Base-by-base conservation (phyloP, 2,888 invertebrate genomes). In the Cephus nigrinus region DNA sequence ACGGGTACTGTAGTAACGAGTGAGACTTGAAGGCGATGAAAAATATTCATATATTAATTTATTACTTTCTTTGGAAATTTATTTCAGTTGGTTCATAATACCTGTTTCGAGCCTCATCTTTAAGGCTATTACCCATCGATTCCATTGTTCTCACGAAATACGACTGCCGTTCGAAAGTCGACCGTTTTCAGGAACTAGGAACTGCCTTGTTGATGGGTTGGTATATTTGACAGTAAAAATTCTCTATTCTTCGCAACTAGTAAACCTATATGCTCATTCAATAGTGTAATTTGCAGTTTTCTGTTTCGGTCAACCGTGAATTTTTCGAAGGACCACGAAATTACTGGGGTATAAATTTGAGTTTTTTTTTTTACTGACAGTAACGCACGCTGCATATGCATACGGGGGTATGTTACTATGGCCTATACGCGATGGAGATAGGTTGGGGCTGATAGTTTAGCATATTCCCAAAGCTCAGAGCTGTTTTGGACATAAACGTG, bases 401-500 rank as follows among this genome's bases (percentile, higher is more conserved):
- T 55, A 23, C 9, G 55, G 55, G 23, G 23, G 55, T 55, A 55
- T 9, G 5, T 55, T 55, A 23, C 55, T 9, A 23, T 55, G 23
- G 55, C 23, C 2, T 5, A 23, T 23, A 23, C 23, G 23, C 23
- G 9, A 9, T 55, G 23, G 55, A 23, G 9, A 23, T 55, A 23
- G 55, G 23, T 55, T 55, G 55, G 2, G 9, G 2, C 5, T 55
- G 23, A 55, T 55, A 55, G 55, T 55, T 55, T 23, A 55, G 55
- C 55, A 23, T 55, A 55, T 55, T 55, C 23, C 55, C 55, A 55
- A 55, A 55, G 55, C 84, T 84, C 84, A 82, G 88, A 86, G 86
- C 89, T 89, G 89, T 84, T 83, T 84, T 83, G 83, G 83, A 87
- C 88, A 84, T 86, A 85, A 86, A 86, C 86, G 86, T 88, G 88